Base-by-base conservation (phyloP, 1,140 invertebrate species). In the Drosophila jambulina region DNA sequence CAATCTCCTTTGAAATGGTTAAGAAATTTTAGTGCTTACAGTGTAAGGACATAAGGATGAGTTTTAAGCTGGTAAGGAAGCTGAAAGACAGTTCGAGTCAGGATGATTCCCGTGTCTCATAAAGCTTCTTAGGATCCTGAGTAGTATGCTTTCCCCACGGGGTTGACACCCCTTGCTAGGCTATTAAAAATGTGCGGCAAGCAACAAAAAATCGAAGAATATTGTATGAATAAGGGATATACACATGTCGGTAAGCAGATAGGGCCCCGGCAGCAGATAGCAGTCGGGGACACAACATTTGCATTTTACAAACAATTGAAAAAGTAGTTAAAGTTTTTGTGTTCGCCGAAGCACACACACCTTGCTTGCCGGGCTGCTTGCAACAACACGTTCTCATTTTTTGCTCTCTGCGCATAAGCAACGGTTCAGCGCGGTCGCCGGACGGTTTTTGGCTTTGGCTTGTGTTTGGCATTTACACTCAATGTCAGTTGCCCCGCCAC, bases 261-360 rank as follows among this genome's bases (percentile, higher is more conserved):
- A 54, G 51, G 48, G 13, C 51, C 3, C 29, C 21, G 51, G 34
- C 34, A 38, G 56, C 38, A 54, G 53, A 60, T 72, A 77, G 63
- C 54, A 64, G 77, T 75, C 64, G 80, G 72, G 69, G 72, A 54
- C 64, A 80, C 58, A 90, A 77, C 58, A 90, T 90, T 90, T 88
- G 85, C 85, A 88, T 88, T 90, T 90, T 90, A 84, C 85, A 90
- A 90, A 90, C 85, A 90, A 90, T 90, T 84, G 85, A 90, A 90
- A 90, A 90, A 90, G 81, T 90, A 90, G 85, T 90, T 90, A 90
- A 90, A 85, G 75, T 90, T 90, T 90, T 90, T 86, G 76, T 85
- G 45, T 75, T 79, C 70, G 78, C 78, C 78, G 79, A 80, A 76
- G 78, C 80, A 48, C 45, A 48, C 21, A 85, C 78, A 48, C 82